Evolutionary conservation across 2,797 vertebrate genomes (phyloP).

Genomic region (Yasuhikotakia modesta): DNA sequence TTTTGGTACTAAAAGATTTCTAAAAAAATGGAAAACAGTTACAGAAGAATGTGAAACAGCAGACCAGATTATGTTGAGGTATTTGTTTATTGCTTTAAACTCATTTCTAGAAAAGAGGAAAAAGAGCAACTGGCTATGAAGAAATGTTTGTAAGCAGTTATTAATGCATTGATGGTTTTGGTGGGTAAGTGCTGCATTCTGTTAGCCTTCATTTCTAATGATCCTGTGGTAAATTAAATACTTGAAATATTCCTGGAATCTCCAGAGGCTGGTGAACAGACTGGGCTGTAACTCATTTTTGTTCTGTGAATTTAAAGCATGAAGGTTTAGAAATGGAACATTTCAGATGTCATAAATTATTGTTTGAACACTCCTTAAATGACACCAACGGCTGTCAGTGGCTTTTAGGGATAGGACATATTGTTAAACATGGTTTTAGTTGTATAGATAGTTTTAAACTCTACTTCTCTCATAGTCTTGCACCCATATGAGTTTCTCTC

Average conservation of each 20-base stretch:
- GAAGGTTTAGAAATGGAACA: background rate
- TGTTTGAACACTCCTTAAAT: background rate
- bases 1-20: too few relatives aligned
- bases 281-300: background rate
- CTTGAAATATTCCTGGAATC: background rate
- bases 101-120: too few relatives aligned
- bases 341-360: background rate
- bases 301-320: background rate
- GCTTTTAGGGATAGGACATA: background rate
- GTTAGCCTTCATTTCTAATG: conserved; percentile 4
- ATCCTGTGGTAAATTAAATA: conserved; percentile 14
- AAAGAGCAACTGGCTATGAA: background rate
- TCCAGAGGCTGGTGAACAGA: background rate
- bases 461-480: too few relatives aligned
- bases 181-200: background rate
- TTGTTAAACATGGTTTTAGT: too few relatives aligned
- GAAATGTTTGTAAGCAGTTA: background rate
- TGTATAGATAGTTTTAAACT: too few relatives aligned
- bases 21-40: too few relatives aligned
- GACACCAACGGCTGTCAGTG: background rate
- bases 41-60: too few relatives aligned
- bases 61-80: too few relatives aligned
- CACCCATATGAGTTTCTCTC: too few relatives aligned
- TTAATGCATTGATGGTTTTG: background rate
- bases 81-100: too few relatives aligned